These are phyloP conservation scores for Anastrepha ludens DNA, from an alignment of 1,140 invertebrate genomes.

Conservation along the genomic window DNA sequence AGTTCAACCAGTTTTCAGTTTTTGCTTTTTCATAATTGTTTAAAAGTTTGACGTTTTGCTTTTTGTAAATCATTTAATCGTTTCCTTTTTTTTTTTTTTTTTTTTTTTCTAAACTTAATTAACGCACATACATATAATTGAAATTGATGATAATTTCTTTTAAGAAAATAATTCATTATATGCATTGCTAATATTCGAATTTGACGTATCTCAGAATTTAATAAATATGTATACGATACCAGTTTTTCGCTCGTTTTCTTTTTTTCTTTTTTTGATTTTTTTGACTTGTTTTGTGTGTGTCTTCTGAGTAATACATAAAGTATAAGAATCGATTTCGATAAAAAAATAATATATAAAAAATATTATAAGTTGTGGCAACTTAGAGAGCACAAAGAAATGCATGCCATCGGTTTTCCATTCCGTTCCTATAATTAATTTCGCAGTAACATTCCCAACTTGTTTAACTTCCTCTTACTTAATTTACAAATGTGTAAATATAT, in stretches of 20 bases:
- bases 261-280: too few relatives aligned
- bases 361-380: not conserved
- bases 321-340: not conserved
- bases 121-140: slow-evolving; percentile 40
- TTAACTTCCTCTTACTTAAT: not conserved
- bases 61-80: not conserved
- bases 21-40: not conserved
- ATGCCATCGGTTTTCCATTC: not conserved
- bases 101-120: slow-evolving; percentile 10
- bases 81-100: slow-evolving; percentile 8
- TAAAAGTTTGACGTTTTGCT: not conserved
- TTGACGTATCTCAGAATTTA: slow-evolving; percentile 15
- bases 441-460: not conserved
- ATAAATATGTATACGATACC: slow-evolving; percentile 21
- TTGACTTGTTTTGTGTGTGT: not conserved
- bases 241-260: not conserved
- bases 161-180: slow-evolving; percentile 47
- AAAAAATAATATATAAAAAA: slow-evolving; percentile 13
- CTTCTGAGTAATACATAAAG: slow-evolving; percentile 28
- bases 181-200: slow-evolving; percentile 51
- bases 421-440: not conserved
- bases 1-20: not conserved
- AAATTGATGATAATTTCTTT: slow-evolving; percentile 15
- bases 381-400: slow-evolving; percentile 14
- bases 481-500: not conserved